phyloP scores from a whole-genome alignment of 2,113 vertebrate species.

The Microtus montanus region DNA sequence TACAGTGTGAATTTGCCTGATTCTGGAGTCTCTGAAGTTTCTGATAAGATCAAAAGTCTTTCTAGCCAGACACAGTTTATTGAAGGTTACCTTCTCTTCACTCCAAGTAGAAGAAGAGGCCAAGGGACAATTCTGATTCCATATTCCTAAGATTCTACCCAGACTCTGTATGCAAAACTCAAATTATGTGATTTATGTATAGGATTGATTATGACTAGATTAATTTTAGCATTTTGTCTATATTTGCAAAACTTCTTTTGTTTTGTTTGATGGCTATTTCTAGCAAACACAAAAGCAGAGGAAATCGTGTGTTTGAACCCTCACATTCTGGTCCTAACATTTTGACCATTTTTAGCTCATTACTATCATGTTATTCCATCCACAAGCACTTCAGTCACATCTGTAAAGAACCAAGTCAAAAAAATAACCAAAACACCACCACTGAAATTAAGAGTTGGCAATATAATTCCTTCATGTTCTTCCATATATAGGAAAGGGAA shows the following conservation, averaged over 20 bases:
- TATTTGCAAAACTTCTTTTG: neutral
- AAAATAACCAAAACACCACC: neutral
- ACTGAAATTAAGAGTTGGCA: constrained; percentile 4
- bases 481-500: neutral
- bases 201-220: neutral
- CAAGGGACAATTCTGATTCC: neutral
- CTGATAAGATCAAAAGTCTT: neutral
- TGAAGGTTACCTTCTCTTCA: neutral
- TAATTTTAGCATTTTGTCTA: neutral
- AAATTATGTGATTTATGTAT: neutral
- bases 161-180: neutral
- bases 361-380: neutral
- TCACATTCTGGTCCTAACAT: rapidly evolving
- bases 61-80: neutral
- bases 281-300: neutral
- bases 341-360: neutral
- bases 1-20: neutral
- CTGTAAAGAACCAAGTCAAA: constrained; percentile 13
- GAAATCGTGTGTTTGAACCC: neutral
- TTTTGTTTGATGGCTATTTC: neutral
- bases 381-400: neutral
- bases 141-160: neutral
- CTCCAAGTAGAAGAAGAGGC: neutral
- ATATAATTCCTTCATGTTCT: neutral
- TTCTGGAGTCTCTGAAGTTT: neutral